Percentiles rank a stretch among this genome's conserved stretches.
phyloP scores from a whole-genome alignment of 37 sponge, comb jelly and placozoan genomes.

The Lycopodina hypogea region DNA sequence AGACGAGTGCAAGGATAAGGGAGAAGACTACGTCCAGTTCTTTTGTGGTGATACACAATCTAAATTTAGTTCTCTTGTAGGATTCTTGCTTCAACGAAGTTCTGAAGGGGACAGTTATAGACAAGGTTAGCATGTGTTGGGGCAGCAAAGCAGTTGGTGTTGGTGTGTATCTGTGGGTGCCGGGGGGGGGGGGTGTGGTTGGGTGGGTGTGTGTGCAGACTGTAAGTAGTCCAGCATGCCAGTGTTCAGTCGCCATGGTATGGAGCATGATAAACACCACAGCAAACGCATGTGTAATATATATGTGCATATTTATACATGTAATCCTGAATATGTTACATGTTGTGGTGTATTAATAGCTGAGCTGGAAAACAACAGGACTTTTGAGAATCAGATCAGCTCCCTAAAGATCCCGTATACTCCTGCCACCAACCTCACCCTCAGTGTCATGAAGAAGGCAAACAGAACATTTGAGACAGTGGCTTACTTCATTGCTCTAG shows the following conservation, averaged over 20 bases:
- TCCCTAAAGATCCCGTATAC: conserved; percentile 70
- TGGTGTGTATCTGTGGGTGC: too few relatives aligned
- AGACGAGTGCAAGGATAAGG: neutral
- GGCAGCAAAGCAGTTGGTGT: neutral
- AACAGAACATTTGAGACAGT: conserved; percentile 56
- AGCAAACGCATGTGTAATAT: too few relatives aligned
- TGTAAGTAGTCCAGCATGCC: neutral
- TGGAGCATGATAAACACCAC: too few relatives aligned
- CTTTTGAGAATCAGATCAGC: too few relatives aligned
- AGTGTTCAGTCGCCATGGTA: too few relatives aligned
- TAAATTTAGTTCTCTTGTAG: neutral
- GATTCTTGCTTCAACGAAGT: neutral
- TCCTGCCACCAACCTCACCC: conserved; percentile 32
- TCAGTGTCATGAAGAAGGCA: conserved; percentile 51
- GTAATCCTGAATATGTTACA: too few relatives aligned
- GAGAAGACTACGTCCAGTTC: neutral
- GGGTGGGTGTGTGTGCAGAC: neutral
- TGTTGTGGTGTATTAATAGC: neutral
- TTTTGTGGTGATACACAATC: neutral
- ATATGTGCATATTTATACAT: too few relatives aligned
- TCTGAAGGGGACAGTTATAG: neutral
- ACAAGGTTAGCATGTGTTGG: neutral
- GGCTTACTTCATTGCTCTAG: neutral
- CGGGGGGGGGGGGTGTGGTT: neutral
- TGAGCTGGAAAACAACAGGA: neutral